Percentiles rank a stretch among this genome's conserved stretches.
Evolutionary conservation across 2,797 vertebrate genomes (phyloP).

Genomic region (Apogon hyalosoma): DNA sequence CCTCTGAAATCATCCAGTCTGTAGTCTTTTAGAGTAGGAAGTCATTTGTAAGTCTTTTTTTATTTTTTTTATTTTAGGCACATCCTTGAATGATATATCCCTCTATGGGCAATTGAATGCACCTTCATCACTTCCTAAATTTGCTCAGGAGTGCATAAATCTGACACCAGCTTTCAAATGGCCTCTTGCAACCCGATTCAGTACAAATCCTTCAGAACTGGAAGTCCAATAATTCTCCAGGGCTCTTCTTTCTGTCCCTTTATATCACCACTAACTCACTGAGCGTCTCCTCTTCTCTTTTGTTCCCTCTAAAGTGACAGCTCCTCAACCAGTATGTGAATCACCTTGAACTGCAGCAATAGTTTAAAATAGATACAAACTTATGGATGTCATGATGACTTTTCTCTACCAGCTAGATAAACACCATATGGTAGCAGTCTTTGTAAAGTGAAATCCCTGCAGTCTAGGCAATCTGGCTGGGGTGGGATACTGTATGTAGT

Average conservation of each 20-base stretch:
- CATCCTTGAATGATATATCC: constrained; percentile 22
- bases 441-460: constrained; percentile 52
- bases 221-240: constrained; percentile 11
- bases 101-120: constrained; percentile 40
- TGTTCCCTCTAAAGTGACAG: constrained; percentile 40
- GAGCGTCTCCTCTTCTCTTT: constrained; percentile 18
- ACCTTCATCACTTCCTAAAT: constrained; percentile 33
- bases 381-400: constrained; percentile 30
- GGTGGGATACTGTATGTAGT: constrained; percentile 33
- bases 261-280: constrained; percentile 13
- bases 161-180: constrained; percentile 41
- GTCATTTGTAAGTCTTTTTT: constrained; percentile 33
- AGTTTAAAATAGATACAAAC: constrained; percentile 46
- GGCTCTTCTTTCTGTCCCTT: constrained; percentile 25
- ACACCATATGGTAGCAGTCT: constrained; percentile 60
- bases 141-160: constrained; percentile 49
- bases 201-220: constrained; percentile 34
- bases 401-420: constrained; percentile 40
- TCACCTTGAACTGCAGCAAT: constrained; percentile 51
- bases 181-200: constrained; percentile 25
- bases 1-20: constrained; percentile 23
- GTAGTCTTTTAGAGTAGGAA: constrained; percentile 22
- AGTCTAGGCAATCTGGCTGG: constrained; percentile 38
- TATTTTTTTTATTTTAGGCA: background rate
- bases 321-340: constrained; percentile 7